Base-by-base conservation (phyloP, 2,113 vertebrate species). In the Silurus meridionalis region DNA sequence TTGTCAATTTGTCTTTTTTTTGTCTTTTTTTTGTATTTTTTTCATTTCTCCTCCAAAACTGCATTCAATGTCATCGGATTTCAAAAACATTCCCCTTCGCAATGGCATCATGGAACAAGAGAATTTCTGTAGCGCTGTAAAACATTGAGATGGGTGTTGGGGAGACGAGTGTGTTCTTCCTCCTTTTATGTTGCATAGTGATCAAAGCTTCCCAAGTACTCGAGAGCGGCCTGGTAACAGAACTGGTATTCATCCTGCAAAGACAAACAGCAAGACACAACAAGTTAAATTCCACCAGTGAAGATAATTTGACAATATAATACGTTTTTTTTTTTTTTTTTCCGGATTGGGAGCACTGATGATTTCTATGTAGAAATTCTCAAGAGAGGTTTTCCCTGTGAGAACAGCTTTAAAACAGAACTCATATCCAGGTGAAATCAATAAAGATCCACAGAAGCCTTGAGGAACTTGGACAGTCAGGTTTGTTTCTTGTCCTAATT, bases 151-250 rank as follows among this genome's bases (percentile, higher is more conserved):
- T 60, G 63, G 52, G 48, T 78, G 87, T 60, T 66, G 23, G 60
- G 72, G 78, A 50, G 74, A 78, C 66, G 79, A 57, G 23, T n/a
- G 48, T 10, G 8, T 1, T 82, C 83, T 72, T 64, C 84, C 80
- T 83, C 64, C 61, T 67, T 82, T 98, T 99, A 99, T 96, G 98
- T 99, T 99, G 98, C 98, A 99, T 99, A 99, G 97, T 99, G 98
- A 95, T 99, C 98, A 52, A 99, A 99, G 95, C 98, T 99, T 92
- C 98, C 98, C 89, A 99, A 96, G 94, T 99, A 99, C 94, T 99
- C 98, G 94, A 99, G 93, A 0, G 97, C 98, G 0, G 98, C 98
- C 75, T 97, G 93, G 95, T 99, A 99, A 95, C 98, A 99, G 95
- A 99, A 94, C 96, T 99, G 98, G 94, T 99, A 99, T 95, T 99